A percentile compares a stretch with the other conserved stretches of the same genome.
These are phyloP conservation scores for Eutolmus rufibarbis DNA, from an alignment of 2,888 invertebrate species.

Conservation along the genomic window DNA sequence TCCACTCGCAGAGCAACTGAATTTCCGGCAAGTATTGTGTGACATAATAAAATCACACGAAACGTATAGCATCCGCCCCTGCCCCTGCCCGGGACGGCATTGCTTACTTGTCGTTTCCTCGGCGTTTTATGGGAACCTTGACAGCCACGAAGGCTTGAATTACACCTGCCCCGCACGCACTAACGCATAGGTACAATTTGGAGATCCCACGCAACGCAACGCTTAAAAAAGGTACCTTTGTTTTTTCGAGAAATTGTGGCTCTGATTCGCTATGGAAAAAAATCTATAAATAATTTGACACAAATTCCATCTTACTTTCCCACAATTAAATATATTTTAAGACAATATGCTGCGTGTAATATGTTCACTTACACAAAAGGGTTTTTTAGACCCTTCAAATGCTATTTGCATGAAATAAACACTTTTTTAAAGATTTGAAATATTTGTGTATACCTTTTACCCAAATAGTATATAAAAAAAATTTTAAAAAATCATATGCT, in stretches of 20 bases:
- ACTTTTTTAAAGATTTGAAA: too few species aligned
- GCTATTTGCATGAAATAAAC: too few species aligned
- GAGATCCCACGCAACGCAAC: background rate
- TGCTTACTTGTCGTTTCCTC: background rate
- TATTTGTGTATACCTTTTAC: too few species aligned
- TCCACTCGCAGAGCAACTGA: background rate
- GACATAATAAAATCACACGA: background rate
- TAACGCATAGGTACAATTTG: background rate
- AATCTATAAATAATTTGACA: background rate
- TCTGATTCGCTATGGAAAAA: too few species aligned
- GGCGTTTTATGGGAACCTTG: background rate
- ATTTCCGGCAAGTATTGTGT: constrained; percentile 3
- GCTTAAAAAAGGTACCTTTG: background rate
- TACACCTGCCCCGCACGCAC: background rate
- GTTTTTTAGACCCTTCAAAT: too few species aligned
- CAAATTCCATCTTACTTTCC: background rate
- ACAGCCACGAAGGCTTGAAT: background rate
- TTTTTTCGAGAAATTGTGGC: background rate
- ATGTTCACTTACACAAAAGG: too few species aligned
- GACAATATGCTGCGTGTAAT: too few species aligned
- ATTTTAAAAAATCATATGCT: too few species aligned
- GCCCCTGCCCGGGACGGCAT: background rate
- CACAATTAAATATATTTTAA: background rate
- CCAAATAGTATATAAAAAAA: too few species aligned
- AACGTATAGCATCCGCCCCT: background rate